Conservation (phyloP, 2,797 vertebrate species). For the Rousettus madagascariensis region DNA sequence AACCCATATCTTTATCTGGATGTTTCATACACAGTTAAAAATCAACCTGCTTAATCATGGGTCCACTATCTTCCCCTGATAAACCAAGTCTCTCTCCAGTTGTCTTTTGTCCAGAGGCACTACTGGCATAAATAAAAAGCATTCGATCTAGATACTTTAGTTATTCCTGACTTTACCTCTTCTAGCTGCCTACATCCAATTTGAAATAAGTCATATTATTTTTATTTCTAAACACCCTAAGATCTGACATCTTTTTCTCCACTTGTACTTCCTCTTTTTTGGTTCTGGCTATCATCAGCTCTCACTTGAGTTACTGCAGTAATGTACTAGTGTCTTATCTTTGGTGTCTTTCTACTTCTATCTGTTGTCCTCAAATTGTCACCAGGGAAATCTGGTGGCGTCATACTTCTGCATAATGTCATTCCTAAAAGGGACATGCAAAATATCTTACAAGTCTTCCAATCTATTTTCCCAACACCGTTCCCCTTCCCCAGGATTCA, state of each 20-base stretch:
- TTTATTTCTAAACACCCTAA: not conserved
- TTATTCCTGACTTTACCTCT: too few species aligned
- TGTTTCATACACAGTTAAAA: not conserved
- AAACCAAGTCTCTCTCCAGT: not conserved
- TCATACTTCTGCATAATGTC: not conserved
- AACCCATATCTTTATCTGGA: not conserved
- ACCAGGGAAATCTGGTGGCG: not conserved
- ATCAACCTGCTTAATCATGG: not conserved
- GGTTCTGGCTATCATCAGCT: not conserved
- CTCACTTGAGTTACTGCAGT: not conserved
- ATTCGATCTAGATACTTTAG: not conserved
- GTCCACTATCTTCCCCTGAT: not conserved
- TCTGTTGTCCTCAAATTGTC: not conserved
- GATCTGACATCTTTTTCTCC: not conserved
- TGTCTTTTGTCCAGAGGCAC: not conserved
- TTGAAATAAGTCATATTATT: not conserved
- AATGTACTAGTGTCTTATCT: too few species aligned
- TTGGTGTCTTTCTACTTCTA: not conserved
- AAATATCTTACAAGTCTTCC: not conserved
- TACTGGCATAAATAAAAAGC: not conserved
- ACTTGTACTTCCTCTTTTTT: not conserved
- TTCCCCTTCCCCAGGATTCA: too few species aligned
- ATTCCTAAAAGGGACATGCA: not conserved
- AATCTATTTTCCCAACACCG: not conserved
- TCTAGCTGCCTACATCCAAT: too few species aligned